phyloP scores from a whole-genome alignment of 2,888 invertebrate species.

The Drosophila austrosaltans region DNA sequence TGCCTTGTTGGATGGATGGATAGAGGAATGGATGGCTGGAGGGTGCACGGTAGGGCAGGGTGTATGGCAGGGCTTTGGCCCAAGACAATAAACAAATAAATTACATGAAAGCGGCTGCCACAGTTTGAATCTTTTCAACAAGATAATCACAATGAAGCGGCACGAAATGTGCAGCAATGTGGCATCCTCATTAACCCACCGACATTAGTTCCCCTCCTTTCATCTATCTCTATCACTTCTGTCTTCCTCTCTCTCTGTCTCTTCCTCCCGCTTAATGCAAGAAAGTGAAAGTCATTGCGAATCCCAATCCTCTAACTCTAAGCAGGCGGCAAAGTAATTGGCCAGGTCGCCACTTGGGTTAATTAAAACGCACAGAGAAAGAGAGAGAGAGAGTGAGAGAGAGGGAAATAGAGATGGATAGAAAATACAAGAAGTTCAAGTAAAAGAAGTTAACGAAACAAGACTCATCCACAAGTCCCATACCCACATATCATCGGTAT shows the following conservation, averaged over 20 bases:
- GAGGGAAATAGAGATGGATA: constrained; percentile 13
- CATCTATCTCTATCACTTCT: neutral
- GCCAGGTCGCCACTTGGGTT: constrained; percentile 75
- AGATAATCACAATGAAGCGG: constrained; percentile 77
- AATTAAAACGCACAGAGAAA: constrained; percentile 75
- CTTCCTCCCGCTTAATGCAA: constrained; percentile 10
- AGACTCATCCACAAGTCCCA: constrained; percentile 10
- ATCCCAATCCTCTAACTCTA: constrained; percentile 38
- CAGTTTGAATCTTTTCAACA: constrained; percentile 62
- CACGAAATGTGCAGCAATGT: constrained; percentile 77
- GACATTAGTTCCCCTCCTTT: neutral
- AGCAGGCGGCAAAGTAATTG: constrained; percentile 68
- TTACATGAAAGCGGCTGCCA: constrained; percentile 76
- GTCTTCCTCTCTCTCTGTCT: constrained; percentile 6
- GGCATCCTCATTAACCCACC: constrained; percentile 74
- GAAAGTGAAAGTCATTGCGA: constrained; percentile 73
- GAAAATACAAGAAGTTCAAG: constrained; percentile 15
- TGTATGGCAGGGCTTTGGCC: constrained; percentile 35
- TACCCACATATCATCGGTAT: constrained; percentile 32
- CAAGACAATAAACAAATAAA: constrained; percentile 78
- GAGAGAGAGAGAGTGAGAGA: constrained; percentile 23
- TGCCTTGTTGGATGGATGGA: too few relatives aligned
- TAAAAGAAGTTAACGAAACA: neutral
- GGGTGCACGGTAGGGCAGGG: constrained; percentile 11
- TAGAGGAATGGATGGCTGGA: constrained; percentile 34